A percentile compares a stretch with the other conserved stretches of the same genome.
These are phyloP conservation scores for Saccopteryx bilineata DNA, from an alignment of 2,113 vertebrate genomes.

Conservation along the genomic window DNA sequence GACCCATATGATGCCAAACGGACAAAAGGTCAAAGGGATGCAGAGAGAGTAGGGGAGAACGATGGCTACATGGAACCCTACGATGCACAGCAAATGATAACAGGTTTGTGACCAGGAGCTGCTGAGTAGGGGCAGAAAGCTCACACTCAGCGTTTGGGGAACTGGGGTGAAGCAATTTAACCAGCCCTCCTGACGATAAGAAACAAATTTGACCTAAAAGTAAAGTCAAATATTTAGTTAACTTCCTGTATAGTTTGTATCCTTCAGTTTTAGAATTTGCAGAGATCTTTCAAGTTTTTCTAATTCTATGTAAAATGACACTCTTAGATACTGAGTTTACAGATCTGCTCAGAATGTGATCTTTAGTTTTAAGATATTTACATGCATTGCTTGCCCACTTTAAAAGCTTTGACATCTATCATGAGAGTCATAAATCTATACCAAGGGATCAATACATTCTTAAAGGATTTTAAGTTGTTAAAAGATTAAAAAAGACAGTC, in stretches of 20 bases:
- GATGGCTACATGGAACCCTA: slow-evolving; percentile 99
- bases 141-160: neutral
- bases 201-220: neutral
- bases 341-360: neutral
- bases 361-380: neutral
- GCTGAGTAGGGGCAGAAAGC: neutral
- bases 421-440: neutral
- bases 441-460: neutral
- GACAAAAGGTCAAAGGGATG: slow-evolving; percentile 94
- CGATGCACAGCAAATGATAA: slow-evolving; percentile 98
- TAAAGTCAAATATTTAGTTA: neutral
- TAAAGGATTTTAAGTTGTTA: neutral
- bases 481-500: neutral
- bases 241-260: neutral
- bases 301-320: neutral
- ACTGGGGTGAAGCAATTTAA: neutral
- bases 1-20: slow-evolving; percentile 96
- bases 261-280: neutral
- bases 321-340: neutral
- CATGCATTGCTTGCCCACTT: neutral
- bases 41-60: slow-evolving; percentile 94
- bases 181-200: neutral
- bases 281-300: neutral
- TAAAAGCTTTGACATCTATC: neutral
- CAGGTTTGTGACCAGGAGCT: slow-evolving; percentile 88